Evolutionary conservation across 2,113 vertebrate genomes (phyloP).

Genomic region (Shinisaurus crocodilurus): DNA sequence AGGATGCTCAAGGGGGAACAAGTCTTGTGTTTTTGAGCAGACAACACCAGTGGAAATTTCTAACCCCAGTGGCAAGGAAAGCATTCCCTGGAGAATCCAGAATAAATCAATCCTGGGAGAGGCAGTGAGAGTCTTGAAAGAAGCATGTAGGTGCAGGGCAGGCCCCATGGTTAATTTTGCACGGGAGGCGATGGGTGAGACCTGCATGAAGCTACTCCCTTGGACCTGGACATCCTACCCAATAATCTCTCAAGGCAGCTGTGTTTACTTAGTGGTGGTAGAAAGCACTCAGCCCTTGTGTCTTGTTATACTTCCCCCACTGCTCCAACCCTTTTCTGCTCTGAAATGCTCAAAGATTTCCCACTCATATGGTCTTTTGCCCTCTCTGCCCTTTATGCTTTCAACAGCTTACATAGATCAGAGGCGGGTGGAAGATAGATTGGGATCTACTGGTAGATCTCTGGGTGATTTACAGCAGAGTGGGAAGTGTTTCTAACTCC

Average conservation of each 20-base stretch:
- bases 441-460: too few relatives aligned
- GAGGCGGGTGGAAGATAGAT: too few relatives aligned
- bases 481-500: too few relatives aligned
- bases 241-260: background rate
- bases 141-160: too few relatives aligned
- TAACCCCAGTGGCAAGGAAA: background rate
- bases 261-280: background rate
- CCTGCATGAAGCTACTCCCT: background rate
- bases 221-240: background rate
- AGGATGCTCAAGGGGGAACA: background rate
- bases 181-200: background rate
- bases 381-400: background rate
- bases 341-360: background rate
- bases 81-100: background rate
- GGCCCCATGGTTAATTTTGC: too few relatives aligned
- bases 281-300: background rate
- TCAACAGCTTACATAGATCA: too few relatives aligned
- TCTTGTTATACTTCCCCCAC: background rate
- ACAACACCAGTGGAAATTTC: background rate
- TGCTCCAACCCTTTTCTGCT: background rate
- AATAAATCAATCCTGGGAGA: too few relatives aligned
- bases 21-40: background rate
- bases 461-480: too few relatives aligned
- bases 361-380: background rate
- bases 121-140: too few relatives aligned